Percentiles rank a stretch among this genome's conserved stretches.
These are phyloP conservation scores for Cherax quadricarinatus DNA, from an alignment of 1,140 invertebrate species.

Conservation along the genomic window DNA sequence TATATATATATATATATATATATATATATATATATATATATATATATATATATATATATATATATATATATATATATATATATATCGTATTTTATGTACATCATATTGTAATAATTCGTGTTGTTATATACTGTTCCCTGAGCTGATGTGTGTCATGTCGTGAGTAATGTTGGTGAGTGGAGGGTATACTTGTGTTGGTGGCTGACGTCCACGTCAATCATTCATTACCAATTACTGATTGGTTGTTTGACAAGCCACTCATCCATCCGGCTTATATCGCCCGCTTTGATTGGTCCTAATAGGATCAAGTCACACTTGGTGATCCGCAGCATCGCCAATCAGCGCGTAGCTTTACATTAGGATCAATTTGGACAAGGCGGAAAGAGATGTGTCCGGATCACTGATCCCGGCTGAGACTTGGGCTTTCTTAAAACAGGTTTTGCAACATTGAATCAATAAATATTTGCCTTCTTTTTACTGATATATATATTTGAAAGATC, in stretches of 20 bases:
- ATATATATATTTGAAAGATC: too few species aligned
- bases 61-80: background rate
- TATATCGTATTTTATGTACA: background rate
- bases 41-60: constrained; percentile 23
- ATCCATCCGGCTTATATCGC: constrained; percentile 52
- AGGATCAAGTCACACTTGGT: constrained; percentile 62
- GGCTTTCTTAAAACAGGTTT: background rate
- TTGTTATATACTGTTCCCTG: too few species aligned
- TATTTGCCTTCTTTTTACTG: too few species aligned
- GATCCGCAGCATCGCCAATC: constrained; percentile 63
- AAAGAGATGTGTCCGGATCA: constrained; percentile 38
- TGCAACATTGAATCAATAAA: background rate
- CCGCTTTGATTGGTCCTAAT: constrained; percentile 60
- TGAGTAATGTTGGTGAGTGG: too few species aligned
- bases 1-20: constrained; percentile 17
- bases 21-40: constrained; percentile 17
- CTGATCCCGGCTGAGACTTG: background rate
- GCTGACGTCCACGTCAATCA: constrained; percentile 18
- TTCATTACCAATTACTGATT: constrained; percentile 49
- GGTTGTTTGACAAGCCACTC: constrained; percentile 60
- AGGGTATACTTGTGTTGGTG: background rate
- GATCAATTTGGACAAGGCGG: constrained; percentile 61
- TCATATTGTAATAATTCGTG: too few species aligned
- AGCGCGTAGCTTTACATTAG: constrained; percentile 63
- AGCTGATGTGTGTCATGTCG: too few species aligned